A percentile compares a stretch with the other conserved stretches of the same genome.
Evolutionary conservation across 1,140 invertebrate genomes (phyloP).

Genomic region (Atta cephalotes): DNA sequence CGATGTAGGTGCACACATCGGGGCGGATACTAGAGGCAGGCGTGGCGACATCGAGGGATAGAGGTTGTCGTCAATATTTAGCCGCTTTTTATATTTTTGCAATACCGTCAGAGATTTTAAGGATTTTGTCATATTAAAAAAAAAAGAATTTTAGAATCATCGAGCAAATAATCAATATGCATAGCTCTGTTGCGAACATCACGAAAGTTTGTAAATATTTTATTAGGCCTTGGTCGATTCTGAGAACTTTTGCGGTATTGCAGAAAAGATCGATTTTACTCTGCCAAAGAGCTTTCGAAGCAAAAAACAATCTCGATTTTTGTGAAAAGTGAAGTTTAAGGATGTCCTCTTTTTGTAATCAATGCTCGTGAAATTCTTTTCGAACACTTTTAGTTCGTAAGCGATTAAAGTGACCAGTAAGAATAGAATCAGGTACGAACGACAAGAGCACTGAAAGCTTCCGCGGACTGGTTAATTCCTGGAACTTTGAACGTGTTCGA

Average conservation of each 20-base stretch:
- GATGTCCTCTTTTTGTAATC: slow-evolving; percentile 10
- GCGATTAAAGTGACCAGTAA: slow-evolving; percentile 45
- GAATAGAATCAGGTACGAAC: slow-evolving; percentile 40
- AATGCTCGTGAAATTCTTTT: slow-evolving; percentile 29
- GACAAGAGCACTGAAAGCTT: slow-evolving; percentile 33
- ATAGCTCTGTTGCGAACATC: background rate
- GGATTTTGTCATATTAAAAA: background rate
- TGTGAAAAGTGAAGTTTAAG: slow-evolving; percentile 19
- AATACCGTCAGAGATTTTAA: slow-evolving; percentile 8
- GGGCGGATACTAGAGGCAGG: slow-evolving; percentile 26
- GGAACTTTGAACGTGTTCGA: slow-evolving; percentile 54
- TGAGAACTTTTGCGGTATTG: slow-evolving; percentile 15
- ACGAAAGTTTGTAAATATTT: slow-evolving; percentile 25
- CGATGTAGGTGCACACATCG: slow-evolving; percentile 38
- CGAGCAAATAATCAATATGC: slow-evolving; percentile 11
- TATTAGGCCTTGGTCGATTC: background rate
- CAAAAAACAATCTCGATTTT: slow-evolving; percentile 6
- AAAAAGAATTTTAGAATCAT: background rate
- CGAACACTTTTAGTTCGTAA: slow-evolving; percentile 27
- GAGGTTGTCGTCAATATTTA: slow-evolving; percentile 13
- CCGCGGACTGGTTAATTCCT: slow-evolving; percentile 51
- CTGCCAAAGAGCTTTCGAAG: background rate
- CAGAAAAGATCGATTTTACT: background rate
- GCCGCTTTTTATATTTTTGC: slow-evolving; percentile 34
- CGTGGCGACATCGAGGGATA: slow-evolving; percentile 12